Percentiles rank a stretch among this genome's conserved stretches.
Conservation (phyloP, 2,797 vertebrate genomes). For the Acanthis flammea region DNA sequence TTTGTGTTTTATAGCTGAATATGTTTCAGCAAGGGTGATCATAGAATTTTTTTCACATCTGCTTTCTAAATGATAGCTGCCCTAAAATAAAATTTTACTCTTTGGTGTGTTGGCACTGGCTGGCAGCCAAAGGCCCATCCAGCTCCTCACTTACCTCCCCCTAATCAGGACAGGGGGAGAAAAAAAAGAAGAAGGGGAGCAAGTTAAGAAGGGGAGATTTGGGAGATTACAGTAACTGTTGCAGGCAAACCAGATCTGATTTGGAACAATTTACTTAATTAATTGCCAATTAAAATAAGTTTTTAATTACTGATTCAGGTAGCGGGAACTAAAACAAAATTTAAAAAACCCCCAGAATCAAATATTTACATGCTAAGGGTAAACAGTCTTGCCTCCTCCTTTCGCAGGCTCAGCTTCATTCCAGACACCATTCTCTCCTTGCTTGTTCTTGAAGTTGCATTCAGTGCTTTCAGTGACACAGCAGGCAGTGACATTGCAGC, state of each 20-base stretch:
- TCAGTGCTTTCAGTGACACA: not conserved
- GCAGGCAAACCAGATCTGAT: not conserved
- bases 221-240: not conserved
- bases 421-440: not conserved
- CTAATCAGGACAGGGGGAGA: not conserved
- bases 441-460: not conserved
- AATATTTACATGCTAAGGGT: not conserved
- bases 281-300: not conserved
- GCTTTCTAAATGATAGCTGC: not conserved
- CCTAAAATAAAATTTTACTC: not conserved
- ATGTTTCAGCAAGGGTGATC: not conserved
- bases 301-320: not conserved
- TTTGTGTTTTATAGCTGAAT: not conserved
- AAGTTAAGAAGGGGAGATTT: not conserved
- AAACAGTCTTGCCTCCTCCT: not conserved
- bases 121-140: not conserved
- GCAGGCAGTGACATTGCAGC: rapidly evolving
- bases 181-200: not conserved
- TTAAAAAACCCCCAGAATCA: rapidly evolving
- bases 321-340: not conserved
- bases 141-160: not conserved
- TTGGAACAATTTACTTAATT: not conserved
- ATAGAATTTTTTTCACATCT: not conserved
- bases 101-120: not conserved
- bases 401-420: not conserved